Base-by-base conservation (phyloP, 2,113 vertebrate genomes). In the Xenopus borealis region DNA sequence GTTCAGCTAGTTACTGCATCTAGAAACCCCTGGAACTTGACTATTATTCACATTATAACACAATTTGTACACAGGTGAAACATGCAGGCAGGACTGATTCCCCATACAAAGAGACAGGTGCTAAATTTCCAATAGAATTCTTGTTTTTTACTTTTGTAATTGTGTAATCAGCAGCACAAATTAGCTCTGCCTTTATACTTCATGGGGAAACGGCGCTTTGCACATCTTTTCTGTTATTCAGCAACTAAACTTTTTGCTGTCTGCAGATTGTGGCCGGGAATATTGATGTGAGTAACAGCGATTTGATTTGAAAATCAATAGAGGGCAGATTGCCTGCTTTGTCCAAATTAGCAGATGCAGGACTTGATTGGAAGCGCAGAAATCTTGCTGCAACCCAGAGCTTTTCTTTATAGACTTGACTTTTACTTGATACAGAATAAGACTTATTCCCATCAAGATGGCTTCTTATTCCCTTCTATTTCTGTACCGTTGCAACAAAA, bases 261-360 rank as follows among this genome's bases (percentile, higher is more conserved):
- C n/a, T 66, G 40, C 46, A 72, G 27, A 55, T 61, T 19, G 61
- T 64, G 63, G 46, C 62, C 53, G 27, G 53, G 50, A 73, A 30
- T 73, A 73, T 66, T 19, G 72, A 73, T 73, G 72, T 73, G 63
- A 66, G 47, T 66, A 73, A 66, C 72, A 73, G 45, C 72, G 27
- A 18, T 73, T 59, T 66, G 72, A 73, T 66, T 64, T 23, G 13
- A 33, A 53, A 73, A 73, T 73, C 72, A 73, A 73, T 73, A 66
- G 40, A 73, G 72, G 72, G 72, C 72, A 73, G 72, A 73, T 73
- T 73, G 72, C 62, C 72, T 66, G 30, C 72, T 73, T 66, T 73
- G 72, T 73, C 63, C 63, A 73, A 59, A 73, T 73, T 66, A 73
- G 45, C 30, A 63, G 62, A 66, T 59, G 63, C 52, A 59, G 63